Conservation (phyloP, 2,888 invertebrate species). For the Enchytraeus crypticus region DNA sequence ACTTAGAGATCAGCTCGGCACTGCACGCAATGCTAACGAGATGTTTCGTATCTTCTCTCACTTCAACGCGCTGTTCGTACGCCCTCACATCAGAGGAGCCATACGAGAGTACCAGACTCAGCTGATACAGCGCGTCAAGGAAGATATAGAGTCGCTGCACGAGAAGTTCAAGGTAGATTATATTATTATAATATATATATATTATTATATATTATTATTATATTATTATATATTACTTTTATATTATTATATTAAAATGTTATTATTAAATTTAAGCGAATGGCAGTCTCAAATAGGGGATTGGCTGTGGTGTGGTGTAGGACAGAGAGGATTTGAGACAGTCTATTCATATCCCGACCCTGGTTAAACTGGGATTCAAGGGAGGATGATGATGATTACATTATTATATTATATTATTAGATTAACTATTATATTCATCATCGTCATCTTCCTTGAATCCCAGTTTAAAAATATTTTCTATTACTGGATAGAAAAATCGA, state of each 20-base stretch:
- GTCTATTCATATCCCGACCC: too few relatives aligned
- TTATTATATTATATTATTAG: background rate
- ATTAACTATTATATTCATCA: too few relatives aligned
- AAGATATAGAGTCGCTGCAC: slow-evolving; percentile 93
- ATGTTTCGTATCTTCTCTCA: slow-evolving; percentile 97
- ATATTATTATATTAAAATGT: background rate
- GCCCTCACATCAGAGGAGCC: slow-evolving; percentile 96
- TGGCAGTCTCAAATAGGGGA: too few relatives aligned
- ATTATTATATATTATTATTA: slow-evolving; percentile 56
- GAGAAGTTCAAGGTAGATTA: slow-evolving; percentile 94
- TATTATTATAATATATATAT: slow-evolving; percentile 54
- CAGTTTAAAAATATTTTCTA: too few relatives aligned
- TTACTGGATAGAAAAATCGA: too few relatives aligned
- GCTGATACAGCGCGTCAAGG: slow-evolving; percentile 94
- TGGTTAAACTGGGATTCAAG: too few relatives aligned
- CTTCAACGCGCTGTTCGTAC: slow-evolving; percentile 95
- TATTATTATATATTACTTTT: background rate
- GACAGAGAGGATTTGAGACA: too few relatives aligned
- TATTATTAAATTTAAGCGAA: background rate
- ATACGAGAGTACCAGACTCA: slow-evolving; percentile 99
- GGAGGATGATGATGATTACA: too few relatives aligned
- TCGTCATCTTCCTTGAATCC: too few relatives aligned
- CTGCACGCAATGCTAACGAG: slow-evolving; percentile 97
- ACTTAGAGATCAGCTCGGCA: slow-evolving; percentile 90
- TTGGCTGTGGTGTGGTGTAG: too few relatives aligned